Evolutionary conservation across 2,113 vertebrate genomes (phyloP), one percentile per base, ranked within the genome.

Genomic region (Paradoxurus hermaphroditus): DNA sequence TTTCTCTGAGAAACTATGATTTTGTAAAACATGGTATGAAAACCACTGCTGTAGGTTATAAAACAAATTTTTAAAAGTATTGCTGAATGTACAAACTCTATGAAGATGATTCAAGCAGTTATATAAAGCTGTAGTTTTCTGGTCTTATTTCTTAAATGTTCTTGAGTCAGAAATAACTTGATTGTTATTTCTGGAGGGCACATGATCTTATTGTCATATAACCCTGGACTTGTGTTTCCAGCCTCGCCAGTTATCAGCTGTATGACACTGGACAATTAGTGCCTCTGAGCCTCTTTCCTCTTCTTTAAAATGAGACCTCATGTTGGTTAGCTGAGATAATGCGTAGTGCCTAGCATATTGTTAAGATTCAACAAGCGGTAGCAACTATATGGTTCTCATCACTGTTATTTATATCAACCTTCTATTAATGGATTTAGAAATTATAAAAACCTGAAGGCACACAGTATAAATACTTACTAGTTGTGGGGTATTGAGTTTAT

Each of bases 51-150:
- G 5, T 84, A 46, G 7, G 4, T 77, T 87, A 41, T 95, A 83
- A 82, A 88, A 86, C n/a, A 96, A 88, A 65, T 59, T 56, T 59
- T 59, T 59, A 34, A 90, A 19, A 39, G 0, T 68, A 85, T 94
- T 92, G 25, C n/a, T 95, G 23, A 72, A 79, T 85, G n/a, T 77
- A 95, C 63, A 90, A 91, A 67, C 83, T 91, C 7, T 87, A 10
- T 29, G 63, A 75, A 51, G 41, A 36, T 81, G 34, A 91, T 89
- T 49, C 21, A 62, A 84, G 34, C 31, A 68, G 16, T 70, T 68
- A 51, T 84, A 39, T 91, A 79, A 92, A 86, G 16, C 44, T 94
- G 1, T n/a, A 53, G 27, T 75, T 18, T 59, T 81, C 15, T 39
- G 34, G 6, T 68, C 11, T 90, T 88, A 39, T 86, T 84, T 95